Base-by-base conservation (phyloP, 2,888 invertebrate species). In the Acronicta psi region DNA sequence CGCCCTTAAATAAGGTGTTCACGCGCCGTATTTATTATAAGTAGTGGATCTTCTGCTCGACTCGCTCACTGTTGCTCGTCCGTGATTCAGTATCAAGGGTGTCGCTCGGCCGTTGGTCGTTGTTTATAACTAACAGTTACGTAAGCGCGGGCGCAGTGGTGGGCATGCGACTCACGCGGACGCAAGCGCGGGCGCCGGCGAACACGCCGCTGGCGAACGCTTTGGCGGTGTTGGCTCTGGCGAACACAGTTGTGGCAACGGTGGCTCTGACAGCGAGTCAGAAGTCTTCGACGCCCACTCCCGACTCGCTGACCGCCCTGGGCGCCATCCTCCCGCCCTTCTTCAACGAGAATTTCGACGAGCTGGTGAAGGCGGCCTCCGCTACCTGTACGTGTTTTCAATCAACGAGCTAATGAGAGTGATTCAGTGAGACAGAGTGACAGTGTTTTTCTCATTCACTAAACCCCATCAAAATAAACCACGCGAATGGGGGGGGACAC, bases 341-440 rank as follows among this genome's bases (percentile, higher is more conserved):
- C 59, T 61, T 87, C 50, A 61, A 75, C 7, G 69, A 76, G 17
- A 82, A 81, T 69, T 79, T 84, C 47, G 83, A 85, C 17, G 83
- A 84, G 45, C 78, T 88, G 23, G 74, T 88, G 64, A 82, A 80
- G 54, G 81, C 83, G 2, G 87, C 86, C 1, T 79, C 85, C 2
- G 78, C 77, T 6, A 82, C 85, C 45, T 88, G 88, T 88, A 84
- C 41, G 87, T 84, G 59, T 55, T 43, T 66, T 16, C 50, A 34
- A 51, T 65, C 23, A 14, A 40, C 8, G 7, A 20, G 14, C 17
- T 38, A 18, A 13, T 45, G 16, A n/a, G 20, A 53, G 62, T 65
- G 44, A 14, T 40, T 18, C n/a, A 11, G 36, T 56, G 62, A 45
- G 31, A 20, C 44, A 29, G 11, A 29, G 29, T 29, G 29, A 29